phyloP scores from a whole-genome alignment of 2,888 invertebrate species.

The Philaethria dido region DNA sequence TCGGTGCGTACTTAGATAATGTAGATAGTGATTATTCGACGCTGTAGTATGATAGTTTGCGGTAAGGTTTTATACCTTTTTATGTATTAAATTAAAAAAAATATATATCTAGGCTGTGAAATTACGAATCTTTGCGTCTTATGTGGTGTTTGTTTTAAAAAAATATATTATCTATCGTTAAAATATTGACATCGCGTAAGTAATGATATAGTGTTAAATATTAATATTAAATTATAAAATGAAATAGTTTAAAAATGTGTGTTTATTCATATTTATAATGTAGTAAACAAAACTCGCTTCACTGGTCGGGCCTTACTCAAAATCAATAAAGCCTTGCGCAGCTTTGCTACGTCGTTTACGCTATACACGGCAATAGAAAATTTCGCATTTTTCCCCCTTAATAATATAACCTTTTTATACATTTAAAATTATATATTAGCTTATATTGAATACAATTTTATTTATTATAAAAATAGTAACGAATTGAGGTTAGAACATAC shows the following conservation, averaged over 20 bases:
- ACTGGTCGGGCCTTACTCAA: slow-evolving; percentile 58
- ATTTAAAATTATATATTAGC: not conserved
- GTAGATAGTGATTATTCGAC: slow-evolving; percentile 45
- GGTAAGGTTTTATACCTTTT: slow-evolving; percentile 39
- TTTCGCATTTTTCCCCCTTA: not conserved
- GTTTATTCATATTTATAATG: slow-evolving; percentile 48
- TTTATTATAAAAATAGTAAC: not conserved
- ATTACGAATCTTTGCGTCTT: not conserved
- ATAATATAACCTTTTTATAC: not conserved
- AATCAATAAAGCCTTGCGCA: slow-evolving; percentile 77
- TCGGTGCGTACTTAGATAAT: slow-evolving; percentile 55
- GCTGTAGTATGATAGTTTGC: slow-evolving; percentile 46
- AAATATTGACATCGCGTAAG: slow-evolving; percentile 1
- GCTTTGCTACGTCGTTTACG: slow-evolving; percentile 48
- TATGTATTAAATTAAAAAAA: slow-evolving; percentile 11
- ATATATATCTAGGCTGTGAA: not conserved
- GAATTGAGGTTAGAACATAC: slow-evolving; percentile 11
- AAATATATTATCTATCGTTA: not conserved
- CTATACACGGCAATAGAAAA: slow-evolving; percentile 37
- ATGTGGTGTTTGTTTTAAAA: not conserved
- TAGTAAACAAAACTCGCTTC: slow-evolving; percentile 60
- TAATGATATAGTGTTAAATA: not conserved
- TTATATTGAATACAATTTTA: not conserved
- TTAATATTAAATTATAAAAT: not conserved
- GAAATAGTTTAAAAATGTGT: slow-evolving; percentile 15